Evolutionary conservation across 2,888 invertebrate species (phyloP).

Genomic region (Agrochola circellaris): DNA sequence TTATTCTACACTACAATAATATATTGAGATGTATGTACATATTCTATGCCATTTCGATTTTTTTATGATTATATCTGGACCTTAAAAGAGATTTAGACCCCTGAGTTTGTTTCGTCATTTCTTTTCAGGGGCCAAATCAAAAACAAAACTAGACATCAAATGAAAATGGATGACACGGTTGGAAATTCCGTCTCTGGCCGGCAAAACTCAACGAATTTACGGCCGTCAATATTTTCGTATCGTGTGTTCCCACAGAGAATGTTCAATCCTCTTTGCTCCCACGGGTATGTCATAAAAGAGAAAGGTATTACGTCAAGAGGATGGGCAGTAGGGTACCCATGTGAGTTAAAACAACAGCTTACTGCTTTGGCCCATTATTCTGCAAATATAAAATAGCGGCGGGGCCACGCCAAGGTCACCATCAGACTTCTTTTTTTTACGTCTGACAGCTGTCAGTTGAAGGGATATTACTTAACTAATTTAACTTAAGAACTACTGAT

Average conservation of each 20-base stretch:
- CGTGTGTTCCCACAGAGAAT: conserved; percentile 15
- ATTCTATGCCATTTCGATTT: not conserved
- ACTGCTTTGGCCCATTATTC: not conserved
- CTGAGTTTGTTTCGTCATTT: no score
- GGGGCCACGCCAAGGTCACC: no score
- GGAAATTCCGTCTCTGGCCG: conserved; percentile 1
- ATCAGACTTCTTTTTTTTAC: no score
- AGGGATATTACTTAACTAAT: no score
- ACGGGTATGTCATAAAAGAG: not conserved
- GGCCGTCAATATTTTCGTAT: conserved; percentile 13
- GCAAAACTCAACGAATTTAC: not conserved
- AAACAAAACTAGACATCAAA: not conserved
- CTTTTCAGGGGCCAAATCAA: not conserved
- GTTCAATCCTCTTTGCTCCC: not conserved
- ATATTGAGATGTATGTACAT: not conserved
- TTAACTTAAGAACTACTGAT: no score
- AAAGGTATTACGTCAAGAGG: not conserved
- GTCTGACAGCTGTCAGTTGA: no score
- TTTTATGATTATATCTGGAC: no score
- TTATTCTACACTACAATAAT: no score
- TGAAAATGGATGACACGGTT: not conserved
- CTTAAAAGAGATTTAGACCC: no score
- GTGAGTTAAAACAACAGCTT: not conserved
- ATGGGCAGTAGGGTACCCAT: not conserved
- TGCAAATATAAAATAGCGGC: no score